These are phyloP conservation scores for Ceratina australensis DNA, from an alignment of 1,140 invertebrate genomes.

Conservation along the genomic window DNA sequence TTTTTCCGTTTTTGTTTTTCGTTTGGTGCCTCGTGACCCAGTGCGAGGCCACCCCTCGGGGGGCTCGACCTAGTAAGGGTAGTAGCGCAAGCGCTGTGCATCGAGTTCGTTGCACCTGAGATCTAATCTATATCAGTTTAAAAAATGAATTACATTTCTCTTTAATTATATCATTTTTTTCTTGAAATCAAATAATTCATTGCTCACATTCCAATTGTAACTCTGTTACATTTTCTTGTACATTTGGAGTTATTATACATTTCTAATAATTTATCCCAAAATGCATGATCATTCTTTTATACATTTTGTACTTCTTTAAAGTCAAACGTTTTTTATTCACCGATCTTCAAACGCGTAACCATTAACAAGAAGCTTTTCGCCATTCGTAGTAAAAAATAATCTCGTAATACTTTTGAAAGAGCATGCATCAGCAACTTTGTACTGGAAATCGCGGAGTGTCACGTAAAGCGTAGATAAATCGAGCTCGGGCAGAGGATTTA, in stretches of 20 bases:
- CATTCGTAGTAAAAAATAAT: too few species aligned
- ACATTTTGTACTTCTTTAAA: neutral
- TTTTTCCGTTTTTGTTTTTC: neutral
- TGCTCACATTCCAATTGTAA: too few species aligned
- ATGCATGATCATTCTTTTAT: too few species aligned
- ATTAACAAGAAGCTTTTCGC: too few species aligned
- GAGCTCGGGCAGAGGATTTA: neutral
- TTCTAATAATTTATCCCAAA: too few species aligned
- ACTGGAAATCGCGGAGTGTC: neutral
- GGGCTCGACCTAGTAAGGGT: slow-evolving; percentile 60
- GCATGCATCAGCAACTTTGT: neutral
- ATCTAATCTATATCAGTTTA: too few species aligned
- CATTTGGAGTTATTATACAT: too few species aligned
- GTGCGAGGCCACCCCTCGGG: slow-evolving; percentile 34
- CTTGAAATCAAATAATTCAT: too few species aligned
- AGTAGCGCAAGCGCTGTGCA: slow-evolving; percentile 35
- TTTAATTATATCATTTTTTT: neutral
- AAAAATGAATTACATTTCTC: neutral
- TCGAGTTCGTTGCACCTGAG: neutral
- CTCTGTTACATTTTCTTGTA: too few species aligned
- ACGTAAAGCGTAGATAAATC: slow-evolving; percentile 1
- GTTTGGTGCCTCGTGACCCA: slow-evolving; percentile 43
- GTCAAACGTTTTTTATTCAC: too few species aligned
- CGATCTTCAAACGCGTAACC: neutral
- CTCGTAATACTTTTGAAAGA: neutral